phyloP scores from a whole-genome alignment of 1,140 invertebrate species.

The Aleiodes sp. region DNA sequence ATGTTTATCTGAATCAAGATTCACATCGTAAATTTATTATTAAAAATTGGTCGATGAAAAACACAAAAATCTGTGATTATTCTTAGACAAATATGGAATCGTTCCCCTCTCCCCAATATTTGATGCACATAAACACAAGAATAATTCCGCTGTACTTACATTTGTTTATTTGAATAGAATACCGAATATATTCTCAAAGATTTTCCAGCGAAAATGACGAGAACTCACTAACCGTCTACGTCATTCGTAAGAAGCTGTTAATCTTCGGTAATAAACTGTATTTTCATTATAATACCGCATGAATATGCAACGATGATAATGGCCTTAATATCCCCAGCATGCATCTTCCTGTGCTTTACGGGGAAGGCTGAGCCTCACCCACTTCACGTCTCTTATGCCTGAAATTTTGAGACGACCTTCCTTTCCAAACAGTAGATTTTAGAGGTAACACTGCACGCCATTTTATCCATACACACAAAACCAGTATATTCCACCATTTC shows the following conservation, averaged over 20 bases:
- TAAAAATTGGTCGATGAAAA: too few species aligned
- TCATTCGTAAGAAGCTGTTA: conserved; percentile 66
- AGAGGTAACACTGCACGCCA: conserved; percentile 40
- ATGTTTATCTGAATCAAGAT: too few species aligned
- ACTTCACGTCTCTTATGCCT: conserved; percentile 54
- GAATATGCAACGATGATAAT: conserved; percentile 69
- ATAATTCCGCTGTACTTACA: too few species aligned
- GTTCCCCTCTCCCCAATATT: neutral
- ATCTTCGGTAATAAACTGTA: conserved; percentile 68
- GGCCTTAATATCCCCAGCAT: conserved; percentile 67
- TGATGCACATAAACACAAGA: neutral
- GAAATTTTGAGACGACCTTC: conserved; percentile 64
- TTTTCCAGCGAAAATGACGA: conserved; percentile 30
- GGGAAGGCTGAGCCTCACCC: conserved; percentile 65
- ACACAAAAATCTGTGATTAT: too few species aligned
- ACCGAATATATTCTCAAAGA: neutral
- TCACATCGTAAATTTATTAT: too few species aligned
- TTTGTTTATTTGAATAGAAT: too few species aligned
- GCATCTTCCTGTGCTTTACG: conserved; percentile 66
- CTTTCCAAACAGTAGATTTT: conserved; percentile 63
- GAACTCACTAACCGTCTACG: conserved; percentile 52
- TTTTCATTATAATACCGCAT: conserved; percentile 69
- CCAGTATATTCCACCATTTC: neutral
- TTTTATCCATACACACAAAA: conserved; percentile 30
- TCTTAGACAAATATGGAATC: too few species aligned